Base-by-base conservation (phyloP, 2,888 invertebrate species). In the Drosophila tripunctata region DNA sequence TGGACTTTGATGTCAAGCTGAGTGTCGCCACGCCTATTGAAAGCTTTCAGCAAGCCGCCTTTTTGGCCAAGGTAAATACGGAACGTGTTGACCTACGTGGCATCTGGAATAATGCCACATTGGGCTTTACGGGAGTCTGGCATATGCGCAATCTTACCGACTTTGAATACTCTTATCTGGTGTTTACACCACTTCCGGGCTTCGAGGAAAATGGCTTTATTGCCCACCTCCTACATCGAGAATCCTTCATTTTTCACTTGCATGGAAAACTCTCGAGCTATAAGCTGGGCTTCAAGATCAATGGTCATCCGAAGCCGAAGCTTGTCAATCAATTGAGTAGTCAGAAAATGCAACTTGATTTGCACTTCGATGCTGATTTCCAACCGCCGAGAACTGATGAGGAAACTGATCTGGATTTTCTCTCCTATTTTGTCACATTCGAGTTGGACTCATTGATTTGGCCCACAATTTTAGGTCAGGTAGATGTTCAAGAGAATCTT, bases 101-200 rank as follows among this genome's bases (percentile, higher is more conserved):
- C 17, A 95, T 95, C 15, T 96, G 95, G 94, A 96, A 96, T 74
- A 93, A 93, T 45, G 93, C 95, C 83, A 93, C 94, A 47, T 93
- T 95, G 22, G 96, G 96, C 6, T 95, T 96, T 89, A 94, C 94
- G 0, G 96, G 96, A 36, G 94, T 95, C 36, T 96, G 96, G 95
- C 94, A 89, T 21, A 85, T 84, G 72, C 55, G 69, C 0, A 93
- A 93, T 44, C 89, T 94, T 14, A 93, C 94, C 8, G 94, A 96
- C 90, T 96, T 96, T 70, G 94, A 96, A 68, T 96, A 96, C 89
- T 93, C 95, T 0, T 96, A 95, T 90, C 94, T 95, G 75, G 91
- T 96, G 35, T 96, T 94, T 86, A 96, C 96, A 0, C 96, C 96
- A 0, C 90, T 96, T n/a, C 93, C 94, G 78, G 94, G 95, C 3